phyloP scores from a whole-genome alignment of 1,140 invertebrate species.

The Hyles euphorbiae region DNA sequence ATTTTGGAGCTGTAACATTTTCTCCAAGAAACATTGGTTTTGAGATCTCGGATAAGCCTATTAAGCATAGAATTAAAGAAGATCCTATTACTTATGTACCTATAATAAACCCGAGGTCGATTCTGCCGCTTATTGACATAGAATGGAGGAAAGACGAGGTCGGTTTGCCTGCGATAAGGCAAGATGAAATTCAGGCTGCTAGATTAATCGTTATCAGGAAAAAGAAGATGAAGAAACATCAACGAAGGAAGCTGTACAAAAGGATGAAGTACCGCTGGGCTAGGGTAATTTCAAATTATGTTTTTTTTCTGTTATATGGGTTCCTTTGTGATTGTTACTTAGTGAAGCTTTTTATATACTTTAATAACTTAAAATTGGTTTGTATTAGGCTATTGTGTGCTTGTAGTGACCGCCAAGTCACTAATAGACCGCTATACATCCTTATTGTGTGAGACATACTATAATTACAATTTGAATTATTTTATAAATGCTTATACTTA shows the following conservation, averaged over 20 bases:
- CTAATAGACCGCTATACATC: too few species aligned
- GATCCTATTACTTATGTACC: slow-evolving; percentile 57
- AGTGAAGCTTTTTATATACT: too few species aligned
- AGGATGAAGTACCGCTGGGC: slow-evolving; percentile 84
- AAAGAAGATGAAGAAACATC: slow-evolving; percentile 92
- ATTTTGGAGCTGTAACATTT: slow-evolving; percentile 25
- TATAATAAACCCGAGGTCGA: slow-evolving; percentile 59
- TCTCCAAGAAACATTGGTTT: slow-evolving; percentile 44
- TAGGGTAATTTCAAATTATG: slow-evolving; percentile 67
- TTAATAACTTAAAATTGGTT: too few species aligned
- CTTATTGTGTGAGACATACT: too few species aligned
- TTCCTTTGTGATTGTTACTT: too few species aligned
- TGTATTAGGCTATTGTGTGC: too few species aligned
- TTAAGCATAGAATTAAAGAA: slow-evolving; percentile 35
- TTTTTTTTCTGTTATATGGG: too few species aligned
- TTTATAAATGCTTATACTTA: too few species aligned
- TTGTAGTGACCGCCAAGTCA: too few species aligned
- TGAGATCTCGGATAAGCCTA: slow-evolving; percentile 46
- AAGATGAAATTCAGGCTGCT: slow-evolving; percentile 80
- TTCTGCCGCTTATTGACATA: slow-evolving; percentile 59
- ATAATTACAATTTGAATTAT: too few species aligned
- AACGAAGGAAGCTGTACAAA: slow-evolving; percentile 86
- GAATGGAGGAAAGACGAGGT: slow-evolving; percentile 61
- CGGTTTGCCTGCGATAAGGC: slow-evolving; percentile 45
- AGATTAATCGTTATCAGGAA: slow-evolving; percentile 85